Evolutionary conservation across 2,113 vertebrate species (phyloP), one percentile per base, ranked within the genome.

Genomic region (Gnathonemus echidnorhynchus): DNA sequence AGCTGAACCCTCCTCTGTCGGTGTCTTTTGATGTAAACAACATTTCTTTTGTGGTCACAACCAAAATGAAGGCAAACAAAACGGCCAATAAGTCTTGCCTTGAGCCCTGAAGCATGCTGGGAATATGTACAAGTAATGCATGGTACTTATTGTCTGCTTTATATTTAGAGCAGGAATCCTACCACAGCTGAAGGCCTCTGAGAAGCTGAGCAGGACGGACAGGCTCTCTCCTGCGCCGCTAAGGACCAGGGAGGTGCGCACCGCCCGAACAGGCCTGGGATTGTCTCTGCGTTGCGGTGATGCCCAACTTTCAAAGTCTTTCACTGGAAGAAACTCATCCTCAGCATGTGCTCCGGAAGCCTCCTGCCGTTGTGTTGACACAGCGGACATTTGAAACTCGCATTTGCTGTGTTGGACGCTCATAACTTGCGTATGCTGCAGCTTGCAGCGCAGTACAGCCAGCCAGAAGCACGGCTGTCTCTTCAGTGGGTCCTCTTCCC

Each of bases 401-500:
- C 93, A 91, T 92, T 92, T 92, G 92, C 92, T 91, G 92, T 39
- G 93, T 95, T 93, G 8, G 9, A 58, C 13, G n/a, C 17, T 42
- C 91, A 91, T 95, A 94, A 95, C 94, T 95, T 95, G 95, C 93
- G 91, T 91, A 92, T 92, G 92, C 92, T 92, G 92, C 42, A 93
- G 95, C 93, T 92, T 94, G 92, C 91, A 15, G 77, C 90, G 91
- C 94, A 94, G 21, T 1, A 62, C n/a, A 46, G 45, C n/a, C 45
- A 58, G 3, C 50, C 35, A 95, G 94, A 94, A 92, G 93, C 93
- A 5, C 94, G 95, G 94, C 93, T 90, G 53, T 89, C 6, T 35
- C 39, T 35, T 53, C 5, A 2, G 94, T 94, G 93, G 96, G 93
- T 95, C 93, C 95, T 95, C 95, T 93, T 93, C 95, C 94, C 62